Evolutionary conservation across 2,888 invertebrate genomes (phyloP).

Genomic region (Saturnia pavonia): DNA sequence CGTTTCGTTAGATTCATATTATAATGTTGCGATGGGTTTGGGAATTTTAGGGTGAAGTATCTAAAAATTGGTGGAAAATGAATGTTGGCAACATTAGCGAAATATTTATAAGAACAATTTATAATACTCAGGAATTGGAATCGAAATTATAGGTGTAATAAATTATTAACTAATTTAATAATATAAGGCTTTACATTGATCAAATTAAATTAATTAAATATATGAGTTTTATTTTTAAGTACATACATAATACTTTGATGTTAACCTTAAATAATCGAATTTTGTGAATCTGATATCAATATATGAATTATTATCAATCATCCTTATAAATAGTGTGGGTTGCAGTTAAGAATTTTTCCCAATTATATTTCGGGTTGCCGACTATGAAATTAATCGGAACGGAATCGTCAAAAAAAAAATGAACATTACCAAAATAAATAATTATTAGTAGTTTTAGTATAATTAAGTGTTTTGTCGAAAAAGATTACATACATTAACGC

Average conservation of each 20-base stretch:
- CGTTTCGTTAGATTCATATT: too few relatives aligned
- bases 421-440: background rate
- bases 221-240: too few relatives aligned
- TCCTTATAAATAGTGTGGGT: background rate
- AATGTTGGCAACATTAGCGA: background rate
- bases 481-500: background rate
- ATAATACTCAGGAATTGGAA: background rate
- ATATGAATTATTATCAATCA: too few relatives aligned
- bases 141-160: background rate
- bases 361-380: background rate
- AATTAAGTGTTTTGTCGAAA: background rate
- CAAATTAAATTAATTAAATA: background rate
- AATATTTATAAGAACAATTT: background rate
- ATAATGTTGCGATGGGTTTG: too few relatives aligned
- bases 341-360: background rate
- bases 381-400: background rate
- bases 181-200: background rate
- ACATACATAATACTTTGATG: too few relatives aligned
- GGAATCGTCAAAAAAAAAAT: background rate
- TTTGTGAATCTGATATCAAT: too few relatives aligned
- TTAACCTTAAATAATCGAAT: background rate
- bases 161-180: background rate
- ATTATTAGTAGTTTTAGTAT: background rate
- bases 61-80: too few relatives aligned
- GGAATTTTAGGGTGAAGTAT: background rate